Evolutionary conservation across 2,113 vertebrate species (phyloP).

Genomic region (Enhydra lutris): DNA sequence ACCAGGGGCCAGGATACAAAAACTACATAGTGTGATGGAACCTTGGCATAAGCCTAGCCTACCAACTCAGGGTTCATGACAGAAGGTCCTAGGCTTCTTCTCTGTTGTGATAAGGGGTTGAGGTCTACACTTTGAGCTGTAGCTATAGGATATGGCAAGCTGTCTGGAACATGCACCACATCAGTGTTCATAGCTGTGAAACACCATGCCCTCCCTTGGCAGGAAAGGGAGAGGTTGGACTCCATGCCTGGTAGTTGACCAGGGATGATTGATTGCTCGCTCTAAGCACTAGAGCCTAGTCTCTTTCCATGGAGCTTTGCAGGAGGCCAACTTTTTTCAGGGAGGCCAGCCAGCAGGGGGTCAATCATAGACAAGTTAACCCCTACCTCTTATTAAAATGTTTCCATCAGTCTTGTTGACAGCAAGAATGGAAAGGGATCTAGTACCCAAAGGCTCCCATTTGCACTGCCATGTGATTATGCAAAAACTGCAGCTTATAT

Average conservation of each 20-base stretch:
- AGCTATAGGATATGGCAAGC: background rate
- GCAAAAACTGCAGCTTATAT: background rate
- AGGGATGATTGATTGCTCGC: background rate
- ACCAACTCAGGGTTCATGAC: background rate
- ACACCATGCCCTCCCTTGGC: background rate
- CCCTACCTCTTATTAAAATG: background rate
- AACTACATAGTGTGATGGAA: background rate
- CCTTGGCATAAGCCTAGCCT: background rate
- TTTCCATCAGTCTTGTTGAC: background rate
- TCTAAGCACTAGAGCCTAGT: background rate
- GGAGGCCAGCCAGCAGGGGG: background rate
- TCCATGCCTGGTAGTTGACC: background rate
- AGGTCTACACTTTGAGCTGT: background rate
- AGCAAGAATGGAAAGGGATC: background rate
- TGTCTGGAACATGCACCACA: background rate
- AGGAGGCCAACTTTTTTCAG: background rate
- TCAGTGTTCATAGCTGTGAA: background rate
- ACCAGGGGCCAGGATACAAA: background rate
- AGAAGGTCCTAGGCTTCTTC: background rate
- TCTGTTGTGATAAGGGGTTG: background rate
- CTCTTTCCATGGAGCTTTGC: background rate
- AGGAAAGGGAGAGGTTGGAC: background rate
- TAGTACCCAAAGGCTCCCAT: background rate
- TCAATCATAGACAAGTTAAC: background rate
- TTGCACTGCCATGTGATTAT: background rate